Percentiles rank a stretch among this genome's conserved stretches.
Conservation (phyloP, 2,888 invertebrate species). For the Apoderus coryli region DNA sequence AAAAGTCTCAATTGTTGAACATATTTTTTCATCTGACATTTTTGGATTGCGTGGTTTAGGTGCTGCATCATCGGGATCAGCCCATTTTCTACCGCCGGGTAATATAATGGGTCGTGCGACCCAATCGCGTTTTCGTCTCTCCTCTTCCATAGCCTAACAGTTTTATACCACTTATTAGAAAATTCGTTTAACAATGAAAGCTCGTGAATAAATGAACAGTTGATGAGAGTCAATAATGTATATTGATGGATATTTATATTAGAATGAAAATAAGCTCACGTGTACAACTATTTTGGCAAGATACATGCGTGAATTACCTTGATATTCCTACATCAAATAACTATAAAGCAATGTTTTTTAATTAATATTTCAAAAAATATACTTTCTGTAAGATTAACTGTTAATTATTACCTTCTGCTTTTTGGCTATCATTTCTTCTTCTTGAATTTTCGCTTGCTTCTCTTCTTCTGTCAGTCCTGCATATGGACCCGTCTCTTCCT, state of each 20-base stretch:
- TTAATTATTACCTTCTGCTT: slow-evolving; percentile 29
- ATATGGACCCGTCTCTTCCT: slow-evolving; percentile 13
- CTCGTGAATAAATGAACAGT: too few species aligned
- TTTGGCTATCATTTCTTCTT: slow-evolving; percentile 26
- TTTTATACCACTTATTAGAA: too few species aligned
- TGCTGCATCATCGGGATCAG: slow-evolving; percentile 62
- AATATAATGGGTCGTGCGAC: slow-evolving; percentile 48
- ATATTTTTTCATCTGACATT: slow-evolving; percentile 79
- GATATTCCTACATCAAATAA: too few species aligned
- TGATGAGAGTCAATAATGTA: too few species aligned
- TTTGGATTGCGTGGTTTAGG: slow-evolving; percentile 24
- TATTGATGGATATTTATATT: too few species aligned
- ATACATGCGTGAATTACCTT: too few species aligned
- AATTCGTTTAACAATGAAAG: too few species aligned
- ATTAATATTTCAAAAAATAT: too few species aligned
- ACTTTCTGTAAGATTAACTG: too few species aligned
- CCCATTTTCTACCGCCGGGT: slow-evolving; percentile 66
- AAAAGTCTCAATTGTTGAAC: slow-evolving; percentile 70
- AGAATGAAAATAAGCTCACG: too few species aligned
- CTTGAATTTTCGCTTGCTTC: slow-evolving; percentile 18
- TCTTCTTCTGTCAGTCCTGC: slow-evolving; percentile 18
- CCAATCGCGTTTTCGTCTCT: slow-evolving; percentile 13
- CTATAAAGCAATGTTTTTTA: too few species aligned
- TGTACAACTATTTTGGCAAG: too few species aligned
- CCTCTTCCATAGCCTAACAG: slow-evolving; percentile 13